phyloP scores from a whole-genome alignment of 1,140 invertebrate genomes.

The Dreissena rostriformis region DNA sequence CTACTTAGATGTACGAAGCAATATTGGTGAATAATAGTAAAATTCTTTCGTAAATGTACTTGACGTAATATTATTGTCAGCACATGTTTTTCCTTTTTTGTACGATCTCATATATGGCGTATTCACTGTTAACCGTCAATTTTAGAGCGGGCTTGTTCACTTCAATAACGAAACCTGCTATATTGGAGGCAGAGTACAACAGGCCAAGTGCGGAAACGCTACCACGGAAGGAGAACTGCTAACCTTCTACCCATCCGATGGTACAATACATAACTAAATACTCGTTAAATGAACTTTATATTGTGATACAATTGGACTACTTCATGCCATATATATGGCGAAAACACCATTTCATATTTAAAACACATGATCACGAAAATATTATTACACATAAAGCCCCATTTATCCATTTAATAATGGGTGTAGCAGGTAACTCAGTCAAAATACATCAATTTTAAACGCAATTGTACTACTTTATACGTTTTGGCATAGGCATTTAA shows the following conservation, averaged over 20 bases:
- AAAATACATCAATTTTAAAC: neutral
- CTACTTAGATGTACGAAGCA: too few species aligned
- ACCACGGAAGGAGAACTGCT: neutral
- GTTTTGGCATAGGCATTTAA: neutral
- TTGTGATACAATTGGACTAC: neutral
- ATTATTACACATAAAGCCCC: neutral
- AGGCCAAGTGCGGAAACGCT: neutral
- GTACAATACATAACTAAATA: neutral
- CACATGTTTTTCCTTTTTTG: too few species aligned
- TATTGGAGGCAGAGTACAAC: neutral
- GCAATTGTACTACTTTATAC: neutral
- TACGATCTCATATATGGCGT: too few species aligned
- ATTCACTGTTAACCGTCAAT: too few species aligned
- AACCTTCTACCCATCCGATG: neutral
- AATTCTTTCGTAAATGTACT: too few species aligned
- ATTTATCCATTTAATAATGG: neutral
- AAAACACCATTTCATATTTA: neutral
- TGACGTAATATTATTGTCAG: too few species aligned
- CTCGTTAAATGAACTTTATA: neutral
- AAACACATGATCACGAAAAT: neutral
- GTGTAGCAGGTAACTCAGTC: neutral
- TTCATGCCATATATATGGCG: neutral
- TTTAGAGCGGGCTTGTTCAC: neutral
- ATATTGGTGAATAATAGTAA: too few species aligned
- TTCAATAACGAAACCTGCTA: neutral